Evolutionary conservation across 2,113 vertebrate species (phyloP).

Genomic region (Trogon melanurus): DNA sequence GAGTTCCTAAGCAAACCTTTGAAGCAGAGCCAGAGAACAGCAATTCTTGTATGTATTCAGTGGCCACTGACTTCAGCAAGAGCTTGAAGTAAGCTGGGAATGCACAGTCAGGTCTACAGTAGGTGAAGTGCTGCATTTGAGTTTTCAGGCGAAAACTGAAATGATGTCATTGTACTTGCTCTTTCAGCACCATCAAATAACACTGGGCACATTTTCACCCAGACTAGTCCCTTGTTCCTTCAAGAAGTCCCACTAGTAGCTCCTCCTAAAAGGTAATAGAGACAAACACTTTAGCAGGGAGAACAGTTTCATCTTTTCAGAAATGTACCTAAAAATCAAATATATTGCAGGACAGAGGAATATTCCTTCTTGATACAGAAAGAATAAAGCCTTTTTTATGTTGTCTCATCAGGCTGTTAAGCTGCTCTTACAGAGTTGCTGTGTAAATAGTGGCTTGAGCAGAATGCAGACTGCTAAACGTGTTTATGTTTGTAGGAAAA

Average conservation of each 20-base stretch:
- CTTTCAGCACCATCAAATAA: constrained; percentile 28
- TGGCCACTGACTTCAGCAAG: background rate
- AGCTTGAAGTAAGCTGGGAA: background rate
- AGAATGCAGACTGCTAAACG: constrained; percentile 1
- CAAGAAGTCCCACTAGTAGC: background rate
- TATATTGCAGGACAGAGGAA: background rate
- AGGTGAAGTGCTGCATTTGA: background rate
- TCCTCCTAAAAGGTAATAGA: background rate
- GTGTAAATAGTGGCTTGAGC: constrained; percentile 8
- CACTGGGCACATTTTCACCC: background rate
- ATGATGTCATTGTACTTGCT: constrained; percentile 1
- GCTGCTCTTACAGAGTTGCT: background rate
- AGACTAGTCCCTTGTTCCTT: background rate
- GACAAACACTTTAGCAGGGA: background rate
- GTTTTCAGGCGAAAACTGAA: constrained; percentile 2
- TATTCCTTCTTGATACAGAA: background rate
- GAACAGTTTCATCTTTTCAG: background rate
- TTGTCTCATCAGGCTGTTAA: background rate
- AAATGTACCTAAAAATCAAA: background rate
- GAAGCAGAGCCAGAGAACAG: background rate
- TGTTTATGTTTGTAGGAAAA: constrained; percentile 36
- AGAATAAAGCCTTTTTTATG: background rate
- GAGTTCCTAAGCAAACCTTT: background rate
- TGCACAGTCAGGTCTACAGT: background rate
- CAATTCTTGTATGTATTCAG: background rate